Evolutionary conservation across 2,113 vertebrate genomes (phyloP), one percentile per base, ranked within the genome.

Genomic region (Dipodomys stephensi): DNA sequence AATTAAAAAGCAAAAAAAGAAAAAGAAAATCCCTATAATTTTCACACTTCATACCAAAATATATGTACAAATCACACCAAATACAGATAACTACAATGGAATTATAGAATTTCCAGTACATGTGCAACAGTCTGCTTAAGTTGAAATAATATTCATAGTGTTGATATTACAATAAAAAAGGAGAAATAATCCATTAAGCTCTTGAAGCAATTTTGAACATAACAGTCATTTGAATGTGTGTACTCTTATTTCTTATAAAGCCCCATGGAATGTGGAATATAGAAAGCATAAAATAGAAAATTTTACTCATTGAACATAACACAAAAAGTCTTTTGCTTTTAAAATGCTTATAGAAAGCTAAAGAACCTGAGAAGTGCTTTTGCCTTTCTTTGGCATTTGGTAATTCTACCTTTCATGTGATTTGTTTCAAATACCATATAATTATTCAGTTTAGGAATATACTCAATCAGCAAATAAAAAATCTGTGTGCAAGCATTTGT

Each of bases 121-220:
- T 18, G 5, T 28, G 2, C 62, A 53, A 94, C 73, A 90, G 28
- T 86, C 27, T 79, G 28, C 76, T 87, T 85, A 79, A 28, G 23
- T 6, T 83, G 35, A 93, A 83, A 92, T 92, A 57, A 68, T 69
- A 76, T 72, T 86, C 67, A 82, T 11, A 81, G n/a, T 85, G 93
- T n/a, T 85, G 23, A 53, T 39, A 11, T 23, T 74, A 72, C 4
- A 95, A 27, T 89, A 73, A 85, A 92, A 92, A 72, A 3, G 20
- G 6, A 69, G 49, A 84, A 88, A 79, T 11, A 92, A 84, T n/a
- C 62, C 25, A 92, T 76, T 83, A 81, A 84, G 25, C 39, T 64
- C 0, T 35, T 88, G 67, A 96, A 81, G 49, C 25, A 80, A 80
- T 78, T 94, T 80, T 96, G 67, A 92, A 53, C 3, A 88, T 84